Evolutionary conservation across 2,888 invertebrate species (phyloP).

Genomic region (Xylota segnis): DNA sequence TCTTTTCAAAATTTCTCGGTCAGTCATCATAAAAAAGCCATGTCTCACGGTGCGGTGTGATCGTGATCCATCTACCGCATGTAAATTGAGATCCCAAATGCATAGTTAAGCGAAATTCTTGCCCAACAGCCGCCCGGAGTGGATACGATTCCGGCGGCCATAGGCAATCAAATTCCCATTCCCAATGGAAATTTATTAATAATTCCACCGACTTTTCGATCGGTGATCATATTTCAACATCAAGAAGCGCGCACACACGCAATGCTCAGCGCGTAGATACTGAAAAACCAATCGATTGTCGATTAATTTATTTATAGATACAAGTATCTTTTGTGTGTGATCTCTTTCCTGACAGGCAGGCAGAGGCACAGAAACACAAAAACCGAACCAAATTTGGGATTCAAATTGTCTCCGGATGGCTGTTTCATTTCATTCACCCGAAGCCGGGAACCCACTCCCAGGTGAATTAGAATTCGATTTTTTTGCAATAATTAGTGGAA

Average conservation of each 20-base stretch:
- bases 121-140: neutral
- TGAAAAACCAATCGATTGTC: neutral
- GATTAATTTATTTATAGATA: slow-evolving; percentile 33
- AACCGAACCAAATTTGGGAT: neutral
- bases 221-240: slow-evolving; percentile 26
- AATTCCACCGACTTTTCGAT: slow-evolving; percentile 1
- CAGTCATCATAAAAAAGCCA: slow-evolving; percentile 12
- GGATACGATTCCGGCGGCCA: neutral
- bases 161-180: neutral
- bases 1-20: slow-evolving; percentile 2
- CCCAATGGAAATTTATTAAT: slow-evolving; percentile 20
- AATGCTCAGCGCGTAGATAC: too few species aligned
- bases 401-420: slow-evolving; percentile 34
- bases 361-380: neutral
- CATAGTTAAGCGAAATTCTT: slow-evolving; percentile 37
- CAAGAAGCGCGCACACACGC: too few species aligned
- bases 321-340: slow-evolving; percentile 1
- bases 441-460: slow-evolving; percentile 5
- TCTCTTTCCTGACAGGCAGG: neutral
- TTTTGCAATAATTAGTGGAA: slow-evolving; percentile 22
- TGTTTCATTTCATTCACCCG: slow-evolving; percentile 37
- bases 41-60: neutral
- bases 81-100: slow-evolving; percentile 38
- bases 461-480: slow-evolving; percentile 5
- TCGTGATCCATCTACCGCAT: slow-evolving; percentile 20